Base-by-base conservation (phyloP, 1,140 invertebrate species). In the Lasioglossum baleicum region DNA sequence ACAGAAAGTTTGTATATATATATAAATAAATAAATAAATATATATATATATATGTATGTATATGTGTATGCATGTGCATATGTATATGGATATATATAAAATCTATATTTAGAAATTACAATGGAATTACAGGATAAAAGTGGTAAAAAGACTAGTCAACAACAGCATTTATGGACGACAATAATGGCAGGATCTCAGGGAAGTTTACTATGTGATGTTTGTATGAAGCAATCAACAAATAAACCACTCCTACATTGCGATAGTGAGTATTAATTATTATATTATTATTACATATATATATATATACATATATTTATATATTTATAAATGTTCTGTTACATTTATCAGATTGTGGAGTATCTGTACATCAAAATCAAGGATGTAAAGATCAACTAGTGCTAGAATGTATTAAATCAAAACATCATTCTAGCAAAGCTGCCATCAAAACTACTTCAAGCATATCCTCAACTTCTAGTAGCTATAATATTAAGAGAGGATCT, bases 321-420 rank as follows among this genome's bases (percentile, higher is more conserved):
- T n/a, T n/a, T n/a, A n/a, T n/a, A n/a, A n/a, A n/a, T n/a, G n/a
- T n/a, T n/a, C n/a, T n/a, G n/a, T n/a, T 75, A 56, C 17, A 61
- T 63, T 48, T 10, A 2, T 10, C 22, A 77, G 97, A 95, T 94
- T 98, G 97, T 92, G 95, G 95, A 81, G 95, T 96, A 77, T 97
- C 96, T 75, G 96, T 98, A 61, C 97, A 98, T 92, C 97, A 98
- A 89, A 96, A 95, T 89, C 91, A 90, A 70, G 95, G 95, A 7
- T 98, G 97, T 92, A 97, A 97, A 91, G 97, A 98, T 90, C 96
- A 97, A 92, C 95, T 97, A 80, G 85, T 89, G 17, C 91, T 94
- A 53, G 96, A 97, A 80, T 98, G 97, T 91, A 95, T 94, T 74
- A 96, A 96, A 88, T 82, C 86, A 0, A 93, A 93, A 51, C 87